Base-by-base conservation (phyloP, 2,113 vertebrate genomes). In the Delphinapterus leucas region DNA sequence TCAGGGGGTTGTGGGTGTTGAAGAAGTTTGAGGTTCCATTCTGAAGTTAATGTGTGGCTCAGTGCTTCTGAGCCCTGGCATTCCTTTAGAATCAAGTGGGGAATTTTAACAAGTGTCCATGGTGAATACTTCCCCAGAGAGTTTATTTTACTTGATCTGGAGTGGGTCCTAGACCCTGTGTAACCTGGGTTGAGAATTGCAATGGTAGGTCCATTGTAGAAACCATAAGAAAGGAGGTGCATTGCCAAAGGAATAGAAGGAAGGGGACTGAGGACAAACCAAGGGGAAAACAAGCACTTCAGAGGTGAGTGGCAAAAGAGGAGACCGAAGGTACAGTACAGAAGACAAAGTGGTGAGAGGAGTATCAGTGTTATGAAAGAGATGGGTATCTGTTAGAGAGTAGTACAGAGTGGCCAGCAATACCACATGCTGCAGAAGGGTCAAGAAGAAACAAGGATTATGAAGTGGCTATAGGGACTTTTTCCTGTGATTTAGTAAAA, bases 331-430 rank as follows among this genome's bases (percentile, higher is more conserved):
- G 13, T 9, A 7, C 14, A 5, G 12, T 20, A 15, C 36, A 2
- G 77, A 41, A 63, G n/a, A 68, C 55, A 76, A 60, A 31, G 28
- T 21, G 11, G 4, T 7, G 3, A 73, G 61, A n/a, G 7, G 53
- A 58, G 38, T 8, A 1, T 18, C 33, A 25, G 84, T 36, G 10
- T 18, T 12, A 0, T 28, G 18, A 80, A 58, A 65, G 20, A 44
- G 25, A 6, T 13, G 5, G 25, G 2, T 3, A 17, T 10, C 68
- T 15, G 1, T 36, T 17, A 3, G 4, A 17, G 17, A 85, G 44
- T 55, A 33, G 67, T 2, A 1, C 3, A 6, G 28, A 63, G n/a
- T 2, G 25, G 6, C 41, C 89, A 12, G 85, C 8, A 47, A 1
- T 23, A 6, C 13, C 21, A 12, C 26, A 8, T 31, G 47, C 33